Conservation (phyloP, 1,140 invertebrate genomes). For the Saccostrea echinata region DNA sequence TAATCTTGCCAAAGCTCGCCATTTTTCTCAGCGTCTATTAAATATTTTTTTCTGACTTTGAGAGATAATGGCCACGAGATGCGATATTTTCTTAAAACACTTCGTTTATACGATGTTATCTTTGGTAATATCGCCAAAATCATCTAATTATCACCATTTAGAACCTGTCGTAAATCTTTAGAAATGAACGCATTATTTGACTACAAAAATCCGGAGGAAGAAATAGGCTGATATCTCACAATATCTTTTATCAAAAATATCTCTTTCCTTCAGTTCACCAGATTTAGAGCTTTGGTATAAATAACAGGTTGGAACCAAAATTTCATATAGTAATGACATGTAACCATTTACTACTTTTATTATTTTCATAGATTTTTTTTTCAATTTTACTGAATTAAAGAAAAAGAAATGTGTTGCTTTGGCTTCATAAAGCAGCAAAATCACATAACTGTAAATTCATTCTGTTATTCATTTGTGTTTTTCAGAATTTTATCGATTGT, state of each 20-base stretch:
- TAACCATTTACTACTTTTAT: too few species aligned
- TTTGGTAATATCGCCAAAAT: conserved; percentile 30
- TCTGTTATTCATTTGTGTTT: neutral
- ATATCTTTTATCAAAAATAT: neutral
- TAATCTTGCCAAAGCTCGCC: conserved; percentile 32
- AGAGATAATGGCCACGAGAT: conserved; percentile 33
- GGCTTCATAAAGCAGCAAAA: too few species aligned
- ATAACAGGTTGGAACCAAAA: neutral
- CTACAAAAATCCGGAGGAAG: neutral
- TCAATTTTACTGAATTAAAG: too few species aligned
- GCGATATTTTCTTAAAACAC: conserved; percentile 33
- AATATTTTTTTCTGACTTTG: conserved; percentile 9
- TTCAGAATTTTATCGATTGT: neutral
- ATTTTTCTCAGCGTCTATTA: conserved; percentile 24
- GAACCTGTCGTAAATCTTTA: conserved; percentile 14
- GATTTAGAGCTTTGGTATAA: neutral
- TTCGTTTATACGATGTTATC: conserved; percentile 32
- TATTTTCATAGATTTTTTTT: too few species aligned
- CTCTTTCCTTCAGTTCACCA: neutral
- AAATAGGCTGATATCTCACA: neutral
- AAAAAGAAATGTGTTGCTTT: too few species aligned
- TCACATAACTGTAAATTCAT: too few species aligned
- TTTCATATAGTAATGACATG: too few species aligned
- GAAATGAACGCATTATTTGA: conserved; percentile 21
- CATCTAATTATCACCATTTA: conserved; percentile 39